Evolutionary conservation across 2,113 vertebrate species (phyloP).

Genomic region (Sprattus sprattus): DNA sequence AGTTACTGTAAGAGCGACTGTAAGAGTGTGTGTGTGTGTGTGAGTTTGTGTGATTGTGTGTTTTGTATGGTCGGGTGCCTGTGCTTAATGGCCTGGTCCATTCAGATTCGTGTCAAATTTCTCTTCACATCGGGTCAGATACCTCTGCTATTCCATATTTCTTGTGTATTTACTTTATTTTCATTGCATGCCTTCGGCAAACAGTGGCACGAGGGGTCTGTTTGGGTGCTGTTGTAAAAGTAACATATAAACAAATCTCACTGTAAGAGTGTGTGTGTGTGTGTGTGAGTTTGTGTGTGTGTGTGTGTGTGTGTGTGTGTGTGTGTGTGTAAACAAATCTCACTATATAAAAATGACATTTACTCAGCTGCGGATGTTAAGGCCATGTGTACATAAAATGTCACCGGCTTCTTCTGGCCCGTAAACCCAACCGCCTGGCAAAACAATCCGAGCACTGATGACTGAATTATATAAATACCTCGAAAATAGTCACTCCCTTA

Average conservation of each 20-base stretch:
- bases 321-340: neutral
- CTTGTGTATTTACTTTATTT: neutral
- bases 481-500: neutral
- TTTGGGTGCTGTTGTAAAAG: neutral
- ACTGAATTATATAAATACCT: neutral
- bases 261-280: too few relatives aligned
- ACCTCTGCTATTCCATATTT: neutral
- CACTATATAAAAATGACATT: neutral
- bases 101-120: neutral
- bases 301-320: too few relatives aligned
- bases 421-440: neutral
- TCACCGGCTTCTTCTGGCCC: neutral
- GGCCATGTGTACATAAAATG: conserved; percentile 1
- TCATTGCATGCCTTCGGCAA: neutral
- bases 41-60: too few relatives aligned
- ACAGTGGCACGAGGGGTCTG: neutral
- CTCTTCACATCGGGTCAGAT: neutral
- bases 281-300: too few relatives aligned
- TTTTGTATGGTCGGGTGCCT: neutral
- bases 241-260: neutral
- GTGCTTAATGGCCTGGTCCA: neutral
- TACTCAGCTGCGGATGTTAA: neutral
- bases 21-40: too few relatives aligned
- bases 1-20: too few relatives aligned
- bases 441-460: neutral